Percentiles rank a stretch among this genome's conserved stretches.
Conservation (phyloP, 2,797 vertebrate genomes). For the Trachops cirrhosus region DNA sequence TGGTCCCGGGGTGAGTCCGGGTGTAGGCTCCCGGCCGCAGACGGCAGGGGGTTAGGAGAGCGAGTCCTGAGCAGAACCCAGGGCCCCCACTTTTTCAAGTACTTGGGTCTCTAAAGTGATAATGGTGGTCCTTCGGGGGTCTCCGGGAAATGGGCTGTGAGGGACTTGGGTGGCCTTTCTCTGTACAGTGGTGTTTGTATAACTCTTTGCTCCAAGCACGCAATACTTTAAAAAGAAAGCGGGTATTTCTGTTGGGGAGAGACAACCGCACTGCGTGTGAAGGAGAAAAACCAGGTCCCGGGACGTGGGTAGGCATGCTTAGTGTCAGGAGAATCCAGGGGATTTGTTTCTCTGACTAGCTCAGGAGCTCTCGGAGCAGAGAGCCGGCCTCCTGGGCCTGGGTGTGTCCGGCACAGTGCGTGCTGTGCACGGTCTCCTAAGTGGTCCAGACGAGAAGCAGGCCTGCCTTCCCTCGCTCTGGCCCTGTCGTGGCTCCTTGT, state of each 20-base stretch:
- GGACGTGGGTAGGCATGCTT: not conserved
- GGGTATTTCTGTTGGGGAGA: not conserved
- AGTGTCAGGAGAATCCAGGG: not conserved
- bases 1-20: rapidly evolving
- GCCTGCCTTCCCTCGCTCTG: rapidly evolving
- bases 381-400: not conserved
- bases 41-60: rapidly evolving
- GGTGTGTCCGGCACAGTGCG: rapidly evolving
- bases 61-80: too few relatives aligned
- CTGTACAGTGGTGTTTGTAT: not conserved
- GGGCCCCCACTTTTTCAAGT: not conserved
- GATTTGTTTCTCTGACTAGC: not conserved
- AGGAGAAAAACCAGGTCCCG: not conserved
- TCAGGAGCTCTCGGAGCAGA: not conserved
- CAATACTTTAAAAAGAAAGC: not conserved
- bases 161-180: not conserved
- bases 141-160: not conserved
- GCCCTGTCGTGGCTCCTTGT: not conserved
- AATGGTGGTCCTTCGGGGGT: not conserved
- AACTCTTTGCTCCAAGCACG: not conserved
- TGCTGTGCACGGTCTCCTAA: not conserved
- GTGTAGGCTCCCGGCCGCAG: not conserved
- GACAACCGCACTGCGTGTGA: not conserved
- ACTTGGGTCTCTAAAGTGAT: not conserved
- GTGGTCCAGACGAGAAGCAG: not conserved